phyloP scores from a whole-genome alignment of 2,113 vertebrate genomes.

The Holacanthus passer region DNA sequence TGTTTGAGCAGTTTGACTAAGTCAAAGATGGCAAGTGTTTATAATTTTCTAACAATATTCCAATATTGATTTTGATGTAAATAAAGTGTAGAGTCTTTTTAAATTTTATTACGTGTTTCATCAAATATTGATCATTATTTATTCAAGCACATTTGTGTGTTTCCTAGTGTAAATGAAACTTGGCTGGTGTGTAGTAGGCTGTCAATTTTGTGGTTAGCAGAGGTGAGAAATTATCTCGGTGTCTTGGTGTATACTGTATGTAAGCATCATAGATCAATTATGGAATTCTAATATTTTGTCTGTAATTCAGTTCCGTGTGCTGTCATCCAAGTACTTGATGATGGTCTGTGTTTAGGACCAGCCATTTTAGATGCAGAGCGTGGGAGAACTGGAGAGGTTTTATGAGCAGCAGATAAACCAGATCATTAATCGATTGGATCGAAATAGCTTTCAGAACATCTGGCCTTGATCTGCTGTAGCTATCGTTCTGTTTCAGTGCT shows the following conservation, averaged over 20 bases:
- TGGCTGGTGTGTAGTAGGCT: conserved; percentile 22
- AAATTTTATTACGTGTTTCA: conserved; percentile 37
- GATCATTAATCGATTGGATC: neutral
- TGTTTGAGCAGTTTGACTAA: conserved; percentile 12
- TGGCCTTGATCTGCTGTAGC: conserved; percentile 43
- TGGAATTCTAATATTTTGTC: conserved; percentile 29
- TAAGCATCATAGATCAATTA: conserved; percentile 26
- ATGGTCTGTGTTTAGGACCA: conserved; percentile 34
- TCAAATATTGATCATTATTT: conserved; percentile 43
- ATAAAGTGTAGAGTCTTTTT: conserved; percentile 30
- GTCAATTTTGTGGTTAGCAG: conserved; percentile 27
- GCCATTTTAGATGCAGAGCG: neutral
- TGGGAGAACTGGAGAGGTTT: conserved; percentile 4
- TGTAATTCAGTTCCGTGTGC: conserved; percentile 27
- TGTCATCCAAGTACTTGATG: conserved; percentile 33
- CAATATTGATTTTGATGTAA: conserved; percentile 47
- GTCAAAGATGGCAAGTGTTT: conserved; percentile 14
- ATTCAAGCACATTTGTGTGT: conserved; percentile 45
- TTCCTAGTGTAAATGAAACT: conserved; percentile 29
- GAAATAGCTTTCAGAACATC: conserved; percentile 20
- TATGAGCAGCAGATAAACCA: conserved; percentile 26
- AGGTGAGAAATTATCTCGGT: neutral
- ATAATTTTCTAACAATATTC: conserved; percentile 24
- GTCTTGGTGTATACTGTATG: conserved; percentile 30
- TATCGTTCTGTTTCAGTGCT: conserved; percentile 40